Evolutionary conservation across 2,797 vertebrate genomes (phyloP).

Genomic region (Siniperca obscura): DNA sequence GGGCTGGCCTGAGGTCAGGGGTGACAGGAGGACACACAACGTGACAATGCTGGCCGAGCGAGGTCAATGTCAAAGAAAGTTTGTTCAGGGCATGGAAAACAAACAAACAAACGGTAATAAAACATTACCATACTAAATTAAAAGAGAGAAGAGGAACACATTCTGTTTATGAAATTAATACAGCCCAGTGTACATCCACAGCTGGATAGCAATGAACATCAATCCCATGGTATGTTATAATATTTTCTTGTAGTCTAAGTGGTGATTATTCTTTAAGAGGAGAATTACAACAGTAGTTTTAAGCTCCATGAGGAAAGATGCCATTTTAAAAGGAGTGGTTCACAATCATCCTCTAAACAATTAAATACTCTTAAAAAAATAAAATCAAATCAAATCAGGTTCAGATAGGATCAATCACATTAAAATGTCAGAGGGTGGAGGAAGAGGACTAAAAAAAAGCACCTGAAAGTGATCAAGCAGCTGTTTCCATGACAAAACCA

Average conservation of each 20-base stretch:
- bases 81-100: slow-evolving; percentile 29
- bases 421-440: background rate
- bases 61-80: slow-evolving; percentile 40
- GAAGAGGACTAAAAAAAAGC: background rate
- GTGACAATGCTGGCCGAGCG: slow-evolving; percentile 30
- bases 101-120: slow-evolving; percentile 33
- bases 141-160: background rate
- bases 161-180: slow-evolving; percentile 11
- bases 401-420: background rate
- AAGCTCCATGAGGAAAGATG: background rate
- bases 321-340: background rate
- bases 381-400: background rate
- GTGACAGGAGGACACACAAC: slow-evolving; percentile 46
- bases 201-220: background rate
- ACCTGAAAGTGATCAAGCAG: slow-evolving; percentile 95
- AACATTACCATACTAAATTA: slow-evolving; percentile 9
- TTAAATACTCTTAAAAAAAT: background rate
- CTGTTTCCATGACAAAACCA: slow-evolving; percentile 94
- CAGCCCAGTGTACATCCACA: background rate
- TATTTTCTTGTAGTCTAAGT: background rate
- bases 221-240: background rate
- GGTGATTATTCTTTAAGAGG: slow-evolving; percentile 2
- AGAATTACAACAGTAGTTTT: slow-evolving; percentile 22
- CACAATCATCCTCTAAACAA: slow-evolving; percentile 3
- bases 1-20: slow-evolving; percentile 89